phyloP scores from a whole-genome alignment of 1,140 invertebrate species.

The Stegodyphus dumicola region DNA sequence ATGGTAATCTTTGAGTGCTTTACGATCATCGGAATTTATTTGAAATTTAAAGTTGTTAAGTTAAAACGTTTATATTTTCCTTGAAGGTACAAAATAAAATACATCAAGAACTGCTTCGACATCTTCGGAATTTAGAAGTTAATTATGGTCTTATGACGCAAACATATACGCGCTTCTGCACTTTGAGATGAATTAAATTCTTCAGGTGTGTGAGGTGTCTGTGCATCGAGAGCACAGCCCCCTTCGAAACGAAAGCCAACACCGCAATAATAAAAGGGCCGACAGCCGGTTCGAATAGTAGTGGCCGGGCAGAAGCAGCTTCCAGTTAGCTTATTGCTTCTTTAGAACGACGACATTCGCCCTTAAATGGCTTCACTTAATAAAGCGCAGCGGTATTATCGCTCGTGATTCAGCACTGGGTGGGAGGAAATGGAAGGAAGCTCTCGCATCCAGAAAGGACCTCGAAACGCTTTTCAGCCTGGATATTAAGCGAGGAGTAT shows the following conservation, averaged over 20 bases:
- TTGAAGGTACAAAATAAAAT: too few species aligned
- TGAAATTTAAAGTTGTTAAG: too few species aligned
- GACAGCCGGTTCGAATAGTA: slow-evolving; percentile 18
- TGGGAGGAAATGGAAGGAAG: slow-evolving; percentile 10
- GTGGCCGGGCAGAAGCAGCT: background rate
- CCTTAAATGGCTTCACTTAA: slow-evolving; percentile 58
- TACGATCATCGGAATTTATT: too few species aligned
- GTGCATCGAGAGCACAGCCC: slow-evolving; percentile 10
- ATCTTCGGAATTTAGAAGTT: too few species aligned
- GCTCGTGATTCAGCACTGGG: slow-evolving; percentile 36
- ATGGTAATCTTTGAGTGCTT: too few species aligned
- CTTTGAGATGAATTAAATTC: too few species aligned
- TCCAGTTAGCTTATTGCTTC: slow-evolving; percentile 54
- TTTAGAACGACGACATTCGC: slow-evolving; percentile 34
- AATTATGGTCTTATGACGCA: too few species aligned
- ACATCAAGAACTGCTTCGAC: too few species aligned
- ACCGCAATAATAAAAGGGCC: slow-evolving; percentile 43
- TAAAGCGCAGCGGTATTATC: slow-evolving; percentile 44
- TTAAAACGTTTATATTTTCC: too few species aligned
- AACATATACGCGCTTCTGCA: too few species aligned
- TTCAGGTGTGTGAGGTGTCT: too few species aligned
- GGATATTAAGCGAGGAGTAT: slow-evolving; percentile 27
- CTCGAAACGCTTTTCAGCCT: background rate
- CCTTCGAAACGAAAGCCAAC: background rate
- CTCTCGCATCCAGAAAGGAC: background rate